A percentile compares a stretch with the other conserved stretches of the same genome.
Conservation (phyloP, 2,888 invertebrate species). For the Hirtodrosophila confusa region DNA sequence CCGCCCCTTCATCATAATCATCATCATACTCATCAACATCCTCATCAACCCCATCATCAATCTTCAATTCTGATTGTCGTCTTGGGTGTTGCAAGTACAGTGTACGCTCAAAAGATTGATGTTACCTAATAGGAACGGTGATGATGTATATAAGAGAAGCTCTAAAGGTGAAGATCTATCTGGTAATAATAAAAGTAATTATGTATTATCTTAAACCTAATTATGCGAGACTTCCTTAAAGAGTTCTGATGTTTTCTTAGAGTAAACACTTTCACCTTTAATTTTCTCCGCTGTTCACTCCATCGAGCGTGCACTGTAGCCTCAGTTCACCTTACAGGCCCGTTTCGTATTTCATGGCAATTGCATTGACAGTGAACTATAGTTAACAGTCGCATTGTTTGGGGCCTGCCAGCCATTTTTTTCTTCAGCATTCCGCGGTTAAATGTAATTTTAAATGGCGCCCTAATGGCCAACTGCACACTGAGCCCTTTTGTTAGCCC, state of each 20-base stretch:
- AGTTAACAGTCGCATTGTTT: constrained; percentile 45
- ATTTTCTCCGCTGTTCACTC: no score
- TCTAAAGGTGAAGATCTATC: no score
- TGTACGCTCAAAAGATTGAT: no score
- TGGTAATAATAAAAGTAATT: no score
- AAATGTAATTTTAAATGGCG: constrained; percentile 56
- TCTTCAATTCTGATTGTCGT: constrained; percentile 18
- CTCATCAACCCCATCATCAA: constrained; percentile 12
- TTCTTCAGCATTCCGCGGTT: background rate
- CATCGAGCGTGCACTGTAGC: background rate
- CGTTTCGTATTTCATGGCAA: constrained; percentile 36
- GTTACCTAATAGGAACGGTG: no score
- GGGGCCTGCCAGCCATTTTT: no score
- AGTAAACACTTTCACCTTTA: no score
- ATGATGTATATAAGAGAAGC: no score
- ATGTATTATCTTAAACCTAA: no score
- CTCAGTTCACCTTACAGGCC: constrained; percentile 16
- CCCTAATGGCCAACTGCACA: constrained; percentile 47
- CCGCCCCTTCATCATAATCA: background rate
- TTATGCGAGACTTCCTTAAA: no score
- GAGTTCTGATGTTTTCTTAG: no score
- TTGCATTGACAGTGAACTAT: constrained; percentile 69
- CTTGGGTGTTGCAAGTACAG: constrained; percentile 30
- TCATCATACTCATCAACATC: constrained; percentile 1
- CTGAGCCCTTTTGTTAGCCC: constrained; percentile 31